Percentiles rank a stretch among this genome's conserved stretches.
phyloP scores from a whole-genome alignment of 1,140 invertebrate species.

The Helicoverpa zea region DNA sequence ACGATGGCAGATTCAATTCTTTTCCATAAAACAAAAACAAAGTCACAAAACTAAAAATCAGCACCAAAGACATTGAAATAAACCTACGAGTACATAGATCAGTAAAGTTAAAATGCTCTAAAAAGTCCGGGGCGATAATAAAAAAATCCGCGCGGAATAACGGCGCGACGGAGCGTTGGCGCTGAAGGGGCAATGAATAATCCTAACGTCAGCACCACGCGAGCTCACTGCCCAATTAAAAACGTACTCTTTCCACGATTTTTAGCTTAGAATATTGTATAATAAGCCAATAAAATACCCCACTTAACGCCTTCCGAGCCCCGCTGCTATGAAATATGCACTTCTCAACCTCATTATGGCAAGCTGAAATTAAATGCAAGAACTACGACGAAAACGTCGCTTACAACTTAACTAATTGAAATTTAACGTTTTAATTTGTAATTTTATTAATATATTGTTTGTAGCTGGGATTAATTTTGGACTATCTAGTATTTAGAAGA shows the following conservation, averaged over 20 bases:
- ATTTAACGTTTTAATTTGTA: constrained; percentile 43
- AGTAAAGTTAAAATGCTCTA: constrained; percentile 52
- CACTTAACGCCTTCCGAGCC: constrained; percentile 81
- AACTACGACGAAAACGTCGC: constrained; percentile 62
- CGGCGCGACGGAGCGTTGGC: constrained; percentile 74
- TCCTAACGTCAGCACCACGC: constrained; percentile 81
- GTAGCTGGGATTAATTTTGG: neutral
- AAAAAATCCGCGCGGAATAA: constrained; percentile 69
- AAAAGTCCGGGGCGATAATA: constrained; percentile 55
- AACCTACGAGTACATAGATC: too few relatives aligned
- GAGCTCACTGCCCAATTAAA: constrained; percentile 84
- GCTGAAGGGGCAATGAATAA: constrained; percentile 84
- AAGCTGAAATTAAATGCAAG: constrained; percentile 75
- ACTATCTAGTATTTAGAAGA: neutral
- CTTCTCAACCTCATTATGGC: constrained; percentile 74
- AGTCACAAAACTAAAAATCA: neutral
- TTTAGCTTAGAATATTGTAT: constrained; percentile 87
- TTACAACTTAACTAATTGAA: constrained; percentile 60
- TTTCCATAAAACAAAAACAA: too few relatives aligned
- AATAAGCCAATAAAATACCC: constrained; percentile 86
- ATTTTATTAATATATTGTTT: constrained; percentile 3
- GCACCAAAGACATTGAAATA: neutral
- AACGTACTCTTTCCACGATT: constrained; percentile 86
- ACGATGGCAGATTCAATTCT: too few relatives aligned
- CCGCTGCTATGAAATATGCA: constrained; percentile 82